Percentiles rank a stretch among this genome's conserved stretches.
These are phyloP conservation scores for Megalurothrips usitatus DNA, from an alignment of 2,888 invertebrate genomes.

Conservation along the genomic window DNA sequence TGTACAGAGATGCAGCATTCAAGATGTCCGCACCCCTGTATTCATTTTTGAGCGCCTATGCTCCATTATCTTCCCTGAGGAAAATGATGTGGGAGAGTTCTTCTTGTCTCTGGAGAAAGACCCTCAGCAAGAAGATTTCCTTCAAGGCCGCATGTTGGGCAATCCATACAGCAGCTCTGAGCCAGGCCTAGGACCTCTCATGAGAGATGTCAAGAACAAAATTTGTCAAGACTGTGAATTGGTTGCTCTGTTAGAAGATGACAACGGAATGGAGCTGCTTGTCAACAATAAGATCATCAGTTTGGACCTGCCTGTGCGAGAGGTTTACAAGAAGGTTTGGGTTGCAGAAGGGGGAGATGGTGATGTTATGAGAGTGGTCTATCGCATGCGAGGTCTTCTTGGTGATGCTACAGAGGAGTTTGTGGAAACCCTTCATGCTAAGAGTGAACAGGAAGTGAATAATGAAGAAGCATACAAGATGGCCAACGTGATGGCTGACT, in stretches of 20 bases:
- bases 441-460: constrained; percentile 79
- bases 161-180: constrained; percentile 96
- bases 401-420: constrained; percentile 99
- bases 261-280: constrained; percentile 96
- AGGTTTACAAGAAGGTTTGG: constrained; percentile 73
- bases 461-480: constrained; percentile 91
- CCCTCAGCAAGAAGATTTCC: constrained; percentile 97
- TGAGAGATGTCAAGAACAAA: constrained; percentile 99
- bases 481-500: constrained; percentile 79
- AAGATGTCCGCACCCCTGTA: constrained; percentile 93
- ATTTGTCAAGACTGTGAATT: constrained; percentile 97
- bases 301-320: constrained; percentile 91
- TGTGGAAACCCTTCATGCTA: constrained; percentile 86
- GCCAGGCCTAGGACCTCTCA: constrained; percentile 90
- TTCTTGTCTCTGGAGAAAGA: constrained; percentile 95
- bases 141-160: constrained; percentile 92
- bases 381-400: constrained; percentile 93
- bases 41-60: constrained; percentile 96
- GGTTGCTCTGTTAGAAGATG: constrained; percentile 95
- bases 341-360: constrained; percentile 77
- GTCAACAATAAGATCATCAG: constrained; percentile 98
- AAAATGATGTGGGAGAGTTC: constrained; percentile 95
- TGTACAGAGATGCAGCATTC: constrained; percentile 81
- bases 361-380: constrained; percentile 95
- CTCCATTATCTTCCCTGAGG: constrained; percentile 95